phyloP scores from a whole-genome alignment of 2,888 invertebrate genomes.

The Drosophila melanosoma region DNA sequence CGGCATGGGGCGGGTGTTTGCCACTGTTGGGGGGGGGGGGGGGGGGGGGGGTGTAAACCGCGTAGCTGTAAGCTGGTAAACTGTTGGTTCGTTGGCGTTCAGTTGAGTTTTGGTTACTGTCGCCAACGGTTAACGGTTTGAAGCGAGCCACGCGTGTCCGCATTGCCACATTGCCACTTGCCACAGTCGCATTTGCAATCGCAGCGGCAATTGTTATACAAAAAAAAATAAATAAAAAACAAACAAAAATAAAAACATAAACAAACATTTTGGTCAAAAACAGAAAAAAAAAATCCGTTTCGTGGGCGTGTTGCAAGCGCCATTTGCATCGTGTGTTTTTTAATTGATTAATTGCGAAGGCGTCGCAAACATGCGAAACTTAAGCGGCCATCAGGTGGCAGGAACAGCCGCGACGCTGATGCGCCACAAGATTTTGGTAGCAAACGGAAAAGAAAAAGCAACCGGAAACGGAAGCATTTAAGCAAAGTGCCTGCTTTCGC shows the following conservation, averaged over 20 bases:
- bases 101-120: slow-evolving; percentile 84
- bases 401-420: slow-evolving; percentile 26
- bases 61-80: slow-evolving; percentile 63
- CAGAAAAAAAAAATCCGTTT: slow-evolving; percentile 30
- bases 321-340: slow-evolving; percentile 13
- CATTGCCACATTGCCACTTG: slow-evolving; percentile 40
- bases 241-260: slow-evolving; percentile 30
- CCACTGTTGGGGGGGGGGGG: background rate
- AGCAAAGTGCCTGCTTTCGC: slow-evolving; percentile 58
- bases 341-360: slow-evolving; percentile 34
- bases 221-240: slow-evolving; percentile 36
- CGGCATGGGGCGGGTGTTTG: background rate
- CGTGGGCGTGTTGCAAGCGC: slow-evolving; percentile 2
- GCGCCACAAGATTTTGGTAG: slow-evolving; percentile 51
- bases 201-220: slow-evolving; percentile 18
- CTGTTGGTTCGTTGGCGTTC: slow-evolving; percentile 59
- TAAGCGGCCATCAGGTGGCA: slow-evolving; percentile 55
- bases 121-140: slow-evolving; percentile 71
- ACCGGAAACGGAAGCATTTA: slow-evolving; percentile 70
- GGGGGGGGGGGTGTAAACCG: slow-evolving; percentile 3
- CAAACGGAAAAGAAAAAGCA: slow-evolving; percentile 53
- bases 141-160: slow-evolving; percentile 49
- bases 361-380: slow-evolving; percentile 36
- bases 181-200: slow-evolving; percentile 27
- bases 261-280: slow-evolving; percentile 34